Percentiles rank a stretch among this genome's conserved stretches.
phyloP scores from a whole-genome alignment of 1,140 invertebrate species.

The Bombus fervidus region DNA sequence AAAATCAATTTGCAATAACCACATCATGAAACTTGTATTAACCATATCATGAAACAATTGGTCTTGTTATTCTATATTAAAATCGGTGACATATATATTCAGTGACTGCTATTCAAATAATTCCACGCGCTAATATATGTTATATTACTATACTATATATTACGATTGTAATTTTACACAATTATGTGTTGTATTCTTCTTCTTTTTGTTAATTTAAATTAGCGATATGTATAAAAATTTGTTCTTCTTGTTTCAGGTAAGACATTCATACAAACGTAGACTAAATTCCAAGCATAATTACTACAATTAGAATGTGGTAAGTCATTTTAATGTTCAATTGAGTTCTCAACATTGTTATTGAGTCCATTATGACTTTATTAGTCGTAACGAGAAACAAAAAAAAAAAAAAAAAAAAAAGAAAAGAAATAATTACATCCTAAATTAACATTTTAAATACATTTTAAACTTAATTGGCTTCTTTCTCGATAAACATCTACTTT shows the following conservation, averaged over 20 bases:
- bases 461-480: background rate
- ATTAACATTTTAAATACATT: background rate
- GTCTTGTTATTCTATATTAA: background rate
- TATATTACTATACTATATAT: background rate
- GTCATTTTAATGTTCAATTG: background rate
- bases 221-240: background rate
- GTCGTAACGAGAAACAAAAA: too few relatives aligned
- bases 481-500: background rate
- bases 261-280: background rate
- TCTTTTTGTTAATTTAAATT: background rate
- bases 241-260: background rate
- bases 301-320: background rate
- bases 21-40: background rate
- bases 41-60: background rate
- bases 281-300: background rate
- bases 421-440: too few relatives aligned
- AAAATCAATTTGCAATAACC: background rate
- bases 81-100: too few relatives aligned
- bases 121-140: background rate
- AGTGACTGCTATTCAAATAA: background rate
- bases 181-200: background rate
- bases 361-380: background rate
- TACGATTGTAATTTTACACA: background rate
- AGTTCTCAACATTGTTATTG: background rate
- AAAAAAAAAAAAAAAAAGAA: too few relatives aligned